Conservation (phyloP, 2,113 vertebrate species). For the Microtus ochrogaster region DNA sequence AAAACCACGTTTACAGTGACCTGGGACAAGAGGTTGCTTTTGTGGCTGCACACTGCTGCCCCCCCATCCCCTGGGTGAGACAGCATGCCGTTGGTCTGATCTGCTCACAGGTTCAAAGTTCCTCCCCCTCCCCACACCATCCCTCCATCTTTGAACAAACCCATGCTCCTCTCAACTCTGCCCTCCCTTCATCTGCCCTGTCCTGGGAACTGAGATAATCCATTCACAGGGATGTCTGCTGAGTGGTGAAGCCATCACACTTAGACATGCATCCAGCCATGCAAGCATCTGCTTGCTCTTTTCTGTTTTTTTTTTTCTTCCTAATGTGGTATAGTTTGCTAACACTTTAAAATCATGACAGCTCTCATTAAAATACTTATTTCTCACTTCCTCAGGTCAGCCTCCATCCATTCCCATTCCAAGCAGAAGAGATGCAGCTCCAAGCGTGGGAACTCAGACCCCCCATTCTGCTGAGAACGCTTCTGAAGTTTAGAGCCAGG, state of each 20-base stretch:
- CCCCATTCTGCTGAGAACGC: not conserved
- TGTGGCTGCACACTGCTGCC: too few relatives aligned
- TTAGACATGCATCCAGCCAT: not conserved
- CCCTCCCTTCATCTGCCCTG: not conserved
- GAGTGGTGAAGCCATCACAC: not conserved
- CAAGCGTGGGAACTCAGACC: not conserved
- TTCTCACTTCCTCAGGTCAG: not conserved
- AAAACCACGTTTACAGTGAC: not conserved
- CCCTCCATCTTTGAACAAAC: not conserved
- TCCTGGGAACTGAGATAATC: not conserved
- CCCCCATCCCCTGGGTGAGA: not conserved
- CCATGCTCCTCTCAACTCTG: too few relatives aligned
- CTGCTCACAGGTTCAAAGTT: not conserved
- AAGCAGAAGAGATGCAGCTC: conserved; percentile 28
- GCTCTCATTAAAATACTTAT: conserved; percentile 25
- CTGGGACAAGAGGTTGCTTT: not conserved
- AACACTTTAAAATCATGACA: conserved; percentile 31
- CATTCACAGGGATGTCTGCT: not conserved
- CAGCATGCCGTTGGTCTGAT: not conserved
- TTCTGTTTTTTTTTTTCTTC: not conserved
- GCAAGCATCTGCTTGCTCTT: not conserved
- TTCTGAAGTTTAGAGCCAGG: not conserved
- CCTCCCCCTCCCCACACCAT: not conserved
- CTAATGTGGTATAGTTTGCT: not conserved
- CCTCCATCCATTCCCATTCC: not conserved